phyloP scores from a whole-genome alignment of 2,797 vertebrate species.

The Masticophis lateralis region DNA sequence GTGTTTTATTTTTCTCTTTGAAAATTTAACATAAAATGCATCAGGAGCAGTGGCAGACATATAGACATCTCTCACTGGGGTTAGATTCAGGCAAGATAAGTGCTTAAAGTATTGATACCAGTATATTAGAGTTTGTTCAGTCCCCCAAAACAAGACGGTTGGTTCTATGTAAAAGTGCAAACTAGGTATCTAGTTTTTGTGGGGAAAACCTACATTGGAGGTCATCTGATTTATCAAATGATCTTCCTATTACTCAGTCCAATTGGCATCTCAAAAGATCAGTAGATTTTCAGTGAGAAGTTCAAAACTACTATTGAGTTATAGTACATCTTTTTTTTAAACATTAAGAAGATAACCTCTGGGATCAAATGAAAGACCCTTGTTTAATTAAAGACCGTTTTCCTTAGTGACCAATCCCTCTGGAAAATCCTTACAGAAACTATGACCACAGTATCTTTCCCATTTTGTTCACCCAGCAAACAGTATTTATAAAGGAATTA shows the following conservation, averaged over 20 bases:
- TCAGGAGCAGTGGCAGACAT: constrained; percentile 4
- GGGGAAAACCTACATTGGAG: background rate
- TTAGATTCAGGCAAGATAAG: background rate
- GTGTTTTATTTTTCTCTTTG: constrained; percentile 43
- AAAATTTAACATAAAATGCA: constrained; percentile 42
- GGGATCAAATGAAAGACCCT: background rate
- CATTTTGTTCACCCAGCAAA: background rate
- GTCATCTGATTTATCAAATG: background rate
- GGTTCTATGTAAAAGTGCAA: background rate
- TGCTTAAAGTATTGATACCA: background rate
- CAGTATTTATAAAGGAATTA: background rate
- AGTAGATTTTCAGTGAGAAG: background rate
- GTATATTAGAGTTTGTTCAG: background rate
- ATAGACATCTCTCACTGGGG: background rate
- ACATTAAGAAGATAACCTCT: background rate
- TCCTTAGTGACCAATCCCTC: background rate
- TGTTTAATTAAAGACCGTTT: background rate
- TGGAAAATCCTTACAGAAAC: background rate
- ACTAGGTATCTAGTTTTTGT: background rate
- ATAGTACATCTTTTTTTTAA: background rate
- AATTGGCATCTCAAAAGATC: background rate
- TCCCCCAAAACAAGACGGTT: background rate
- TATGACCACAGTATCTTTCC: background rate
- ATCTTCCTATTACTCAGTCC: background rate
- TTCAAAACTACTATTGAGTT: background rate